Evolutionary conservation across 2,888 invertebrate genomes (phyloP).

Genomic region (Troides oblongomaculatus): DNA sequence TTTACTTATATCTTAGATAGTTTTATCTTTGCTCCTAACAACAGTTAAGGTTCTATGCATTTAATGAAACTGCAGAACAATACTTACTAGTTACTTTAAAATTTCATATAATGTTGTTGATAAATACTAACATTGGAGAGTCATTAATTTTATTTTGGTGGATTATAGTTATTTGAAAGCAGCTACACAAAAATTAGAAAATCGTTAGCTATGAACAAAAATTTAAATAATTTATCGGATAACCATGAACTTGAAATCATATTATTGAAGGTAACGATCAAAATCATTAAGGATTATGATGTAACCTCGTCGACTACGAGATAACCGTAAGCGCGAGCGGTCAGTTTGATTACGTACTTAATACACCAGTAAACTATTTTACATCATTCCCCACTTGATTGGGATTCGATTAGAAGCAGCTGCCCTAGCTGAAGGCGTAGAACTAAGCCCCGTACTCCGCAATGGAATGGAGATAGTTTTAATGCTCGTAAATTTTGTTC

Average conservation of each 20-base stretch:
- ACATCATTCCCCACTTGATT: slow-evolving; percentile 68
- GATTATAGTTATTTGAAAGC: background rate
- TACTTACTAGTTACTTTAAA: too few relatives aligned
- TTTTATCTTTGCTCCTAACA: background rate
- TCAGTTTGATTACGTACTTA: slow-evolving; percentile 64
- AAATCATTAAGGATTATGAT: slow-evolving; percentile 30
- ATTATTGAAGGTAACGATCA: slow-evolving; percentile 16
- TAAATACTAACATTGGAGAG: background rate
- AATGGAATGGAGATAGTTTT: slow-evolving; percentile 76
- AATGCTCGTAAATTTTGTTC: slow-evolving; percentile 75
- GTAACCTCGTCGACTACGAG: slow-evolving; percentile 49
- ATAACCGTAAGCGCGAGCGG: slow-evolving; percentile 51
- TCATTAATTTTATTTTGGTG: background rate
- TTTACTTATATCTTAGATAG: background rate
- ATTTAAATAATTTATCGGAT: slow-evolving; percentile 11
- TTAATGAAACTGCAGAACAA: too few relatives aligned
- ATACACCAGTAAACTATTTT: slow-evolving; percentile 69
- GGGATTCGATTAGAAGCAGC: slow-evolving; percentile 74
- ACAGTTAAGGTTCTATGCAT: background rate
- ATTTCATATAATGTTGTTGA: background rate
- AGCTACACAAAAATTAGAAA: background rate
- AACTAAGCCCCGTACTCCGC: slow-evolving; percentile 58
- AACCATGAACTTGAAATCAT: slow-evolving; percentile 11
- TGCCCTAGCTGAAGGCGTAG: slow-evolving; percentile 54
- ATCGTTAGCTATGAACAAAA: slow-evolving; percentile 11